Evolutionary conservation across 1,140 invertebrate genomes (phyloP), one percentile per base, ranked within the genome.

Genomic region (Tetramorium simillimum): DNA sequence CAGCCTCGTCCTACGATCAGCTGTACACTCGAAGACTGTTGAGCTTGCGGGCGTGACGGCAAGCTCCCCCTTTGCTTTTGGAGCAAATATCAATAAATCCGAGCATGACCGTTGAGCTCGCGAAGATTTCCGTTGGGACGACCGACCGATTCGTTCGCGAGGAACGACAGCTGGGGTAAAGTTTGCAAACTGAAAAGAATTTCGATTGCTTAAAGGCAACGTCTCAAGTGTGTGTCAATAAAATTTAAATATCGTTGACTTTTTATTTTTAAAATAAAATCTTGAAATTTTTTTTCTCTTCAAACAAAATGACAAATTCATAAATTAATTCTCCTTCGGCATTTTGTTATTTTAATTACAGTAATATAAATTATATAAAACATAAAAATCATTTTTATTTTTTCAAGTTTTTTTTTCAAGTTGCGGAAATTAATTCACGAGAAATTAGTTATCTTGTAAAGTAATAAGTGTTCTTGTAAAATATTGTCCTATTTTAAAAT

Each of bases 71-170:
- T 81, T 81, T 77, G 60, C 77, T 43, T 58, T 78, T 81, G 69
- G 60, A 86, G 90, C 88, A 91, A 94, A 94, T 92, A 92, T 95
- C 94, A 93, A 95, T 95, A 95, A 94, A 93, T 93, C 89, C 90
- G 94, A 93, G 94, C 94, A 94, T 94, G 94, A 88, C 90, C 93
- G 24, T 51, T 89, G 88, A 63, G 75, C 51, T 70, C 58, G 10
- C 16, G 18, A 18, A 49, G 7, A 56, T n/a, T 88, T 86, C 88
- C 73, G 51, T 67, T 86, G 60, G 67, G 18, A 63, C 49, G 18
- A 5, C 1, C 24, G 12, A 10, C 3, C 21, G 9, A 89, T 86
- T 89, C n/a, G 82, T 16, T 56, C 12, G 3, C 24, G 7, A 21
- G 18, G 9, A 60, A 21, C 40, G 3, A 37, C 9, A 12, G 7